Base-by-base conservation (phyloP, 2,113 vertebrate species). In the Stigmatopora argus region DNA sequence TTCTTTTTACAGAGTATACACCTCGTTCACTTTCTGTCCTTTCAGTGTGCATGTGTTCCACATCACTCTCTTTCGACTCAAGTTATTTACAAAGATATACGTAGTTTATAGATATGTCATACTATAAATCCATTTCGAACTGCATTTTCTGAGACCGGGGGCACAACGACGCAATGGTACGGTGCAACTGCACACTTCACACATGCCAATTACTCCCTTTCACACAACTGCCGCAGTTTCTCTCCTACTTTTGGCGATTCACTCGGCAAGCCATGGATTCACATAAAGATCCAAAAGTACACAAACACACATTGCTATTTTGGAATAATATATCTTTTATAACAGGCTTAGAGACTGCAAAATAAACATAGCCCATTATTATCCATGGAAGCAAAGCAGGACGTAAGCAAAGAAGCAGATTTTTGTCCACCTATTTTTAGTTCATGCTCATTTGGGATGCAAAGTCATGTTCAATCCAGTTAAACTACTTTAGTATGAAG, bases 311-410 rank as follows among this genome's bases (percentile, higher is more conserved):
- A 74, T 75, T 74, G 67, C 72, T 62, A 61, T 74, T 83, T 79
- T 74, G 77, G 75, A 73, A 74, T 78, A 82, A 85, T 82, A 79
- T 77, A 78, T 68, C 85, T 83, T 83, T 83, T 86, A 83, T 69
- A 81, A 83, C 74, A 65, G 41, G 73, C 74, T 81, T 76, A 81
- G 64, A 59, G 69, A 85, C 71, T 74, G 79, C 78, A 75, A 75
- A 71, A 69, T 73, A 58, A 51, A 74, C 57, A 41, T 63, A 71
- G 51, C 64, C 46, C 63, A 68, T 41, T 26, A 19, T 66, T 73
- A 3, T 72, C 56, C 71, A 69, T 77, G 71, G 49, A 38, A 23
- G 68, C 68, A 69, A 65, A 59, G 53, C 61, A 46, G 34, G 41
- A 66, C 23, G 62, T 44, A 31, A 13, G 35, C 13, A 26, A 34